Conservation (phyloP, 2,113 vertebrate genomes). For the Narcine bancroftii region DNA sequence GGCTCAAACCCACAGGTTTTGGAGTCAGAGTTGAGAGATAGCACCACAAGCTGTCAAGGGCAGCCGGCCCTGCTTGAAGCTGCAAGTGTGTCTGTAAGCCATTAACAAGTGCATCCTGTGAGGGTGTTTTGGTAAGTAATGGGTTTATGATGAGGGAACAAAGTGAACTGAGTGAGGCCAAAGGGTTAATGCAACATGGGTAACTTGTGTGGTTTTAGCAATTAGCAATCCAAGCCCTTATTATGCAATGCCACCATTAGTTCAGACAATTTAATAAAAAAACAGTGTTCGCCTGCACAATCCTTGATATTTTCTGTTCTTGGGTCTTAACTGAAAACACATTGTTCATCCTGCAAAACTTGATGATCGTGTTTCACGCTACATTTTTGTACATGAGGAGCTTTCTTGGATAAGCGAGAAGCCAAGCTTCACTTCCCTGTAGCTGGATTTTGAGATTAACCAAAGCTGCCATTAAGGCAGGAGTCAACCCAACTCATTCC, state of each 20-base stretch:
- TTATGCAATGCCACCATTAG: not conserved
- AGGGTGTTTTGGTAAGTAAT: constrained; percentile 1
- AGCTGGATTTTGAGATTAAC: constrained; percentile 29
- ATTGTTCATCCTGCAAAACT: not conserved
- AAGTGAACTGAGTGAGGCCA: not conserved
- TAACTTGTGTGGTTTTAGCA: not conserved
- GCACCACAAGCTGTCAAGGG: not conserved
- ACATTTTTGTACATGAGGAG: not conserved
- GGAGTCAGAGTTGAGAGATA: too few relatives aligned
- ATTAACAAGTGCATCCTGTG: constrained; percentile 9
- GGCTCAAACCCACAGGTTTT: too few relatives aligned
- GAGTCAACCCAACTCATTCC: constrained; percentile 26
- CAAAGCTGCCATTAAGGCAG: not conserved
- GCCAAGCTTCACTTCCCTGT: not conserved
- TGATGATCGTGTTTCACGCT: not conserved
- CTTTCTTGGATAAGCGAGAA: constrained; percentile 11
- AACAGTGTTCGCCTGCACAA: not conserved
- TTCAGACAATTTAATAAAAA: not conserved
- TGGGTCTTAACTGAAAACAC: constrained; percentile 25
- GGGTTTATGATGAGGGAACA: not conserved
- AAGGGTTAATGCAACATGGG: constrained; percentile 25
- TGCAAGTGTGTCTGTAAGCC: not conserved
- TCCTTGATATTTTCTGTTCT: not conserved
- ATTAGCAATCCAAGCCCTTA: constrained; percentile 3
- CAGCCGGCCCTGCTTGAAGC: not conserved